Evolutionary conservation across 2,113 vertebrate species (phyloP).

Genomic region (Dendrocopos noguchii): DNA sequence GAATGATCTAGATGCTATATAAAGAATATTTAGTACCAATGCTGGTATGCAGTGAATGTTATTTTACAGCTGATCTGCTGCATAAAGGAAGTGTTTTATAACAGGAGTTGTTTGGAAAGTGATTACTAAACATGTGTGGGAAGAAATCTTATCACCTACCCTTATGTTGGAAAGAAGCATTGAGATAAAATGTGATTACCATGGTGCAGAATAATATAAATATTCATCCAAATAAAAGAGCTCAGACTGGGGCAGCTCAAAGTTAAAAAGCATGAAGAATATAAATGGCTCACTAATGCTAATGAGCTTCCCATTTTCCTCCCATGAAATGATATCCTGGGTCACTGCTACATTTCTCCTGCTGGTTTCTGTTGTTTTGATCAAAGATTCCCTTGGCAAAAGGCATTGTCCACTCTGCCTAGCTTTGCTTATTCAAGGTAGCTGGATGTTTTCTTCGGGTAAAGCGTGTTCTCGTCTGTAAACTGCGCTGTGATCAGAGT

Average conservation of each 20-base stretch:
- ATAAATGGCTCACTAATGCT: conserved; percentile 18
- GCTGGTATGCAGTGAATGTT: background rate
- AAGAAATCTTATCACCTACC: background rate
- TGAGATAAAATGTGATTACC: conserved; percentile 7
- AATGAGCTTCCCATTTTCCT: background rate
- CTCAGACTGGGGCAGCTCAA: conserved; percentile 14
- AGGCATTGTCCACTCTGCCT: background rate
- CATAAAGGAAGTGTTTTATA: background rate
- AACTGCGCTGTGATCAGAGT: background rate
- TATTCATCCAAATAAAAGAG: conserved; percentile 43
- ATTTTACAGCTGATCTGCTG: conserved; percentile 10
- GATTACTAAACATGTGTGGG: background rate
- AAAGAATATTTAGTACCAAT: conserved; percentile 48
- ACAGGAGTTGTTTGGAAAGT: background rate
- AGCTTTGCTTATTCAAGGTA: background rate
- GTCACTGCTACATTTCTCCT: background rate
- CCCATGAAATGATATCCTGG: background rate
- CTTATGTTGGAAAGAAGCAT: background rate
- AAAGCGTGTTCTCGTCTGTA: background rate
- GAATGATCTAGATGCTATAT: background rate
- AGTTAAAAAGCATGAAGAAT: conserved; percentile 19
- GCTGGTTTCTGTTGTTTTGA: conserved; percentile 5
- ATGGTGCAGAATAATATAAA: conserved; percentile 18
- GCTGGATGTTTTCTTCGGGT: background rate
- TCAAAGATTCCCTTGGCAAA: background rate